Conservation (phyloP, 2,888 invertebrate genomes). For the Dolichomitus sp. region DNA sequence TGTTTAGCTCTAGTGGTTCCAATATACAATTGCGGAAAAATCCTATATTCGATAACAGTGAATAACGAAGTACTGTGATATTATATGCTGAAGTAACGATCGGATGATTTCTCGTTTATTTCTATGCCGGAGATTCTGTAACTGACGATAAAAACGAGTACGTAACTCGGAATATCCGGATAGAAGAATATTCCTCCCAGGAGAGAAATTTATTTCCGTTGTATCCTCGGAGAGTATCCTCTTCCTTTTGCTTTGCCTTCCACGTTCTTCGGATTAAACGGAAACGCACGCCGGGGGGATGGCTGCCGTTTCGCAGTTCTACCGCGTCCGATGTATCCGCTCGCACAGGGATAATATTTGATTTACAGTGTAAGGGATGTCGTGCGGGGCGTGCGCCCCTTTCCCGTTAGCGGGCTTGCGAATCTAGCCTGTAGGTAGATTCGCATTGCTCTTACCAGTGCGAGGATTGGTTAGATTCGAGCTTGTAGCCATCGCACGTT, state of each 20-base stretch:
- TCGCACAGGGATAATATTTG: slow-evolving; percentile 66
- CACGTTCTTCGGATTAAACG: slow-evolving; percentile 62
- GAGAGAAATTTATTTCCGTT: slow-evolving; percentile 68
- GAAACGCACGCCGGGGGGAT: slow-evolving; percentile 43
- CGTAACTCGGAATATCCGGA: slow-evolving; percentile 46
- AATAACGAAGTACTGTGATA: background rate
- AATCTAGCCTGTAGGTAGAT: slow-evolving; percentile 53
- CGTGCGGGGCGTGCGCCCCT: slow-evolving; percentile 55
- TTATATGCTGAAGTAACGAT: slow-evolving; percentile 5
- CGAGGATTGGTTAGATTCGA: slow-evolving; percentile 43
- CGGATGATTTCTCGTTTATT: slow-evolving; percentile 12
- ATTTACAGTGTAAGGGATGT: slow-evolving; percentile 68
- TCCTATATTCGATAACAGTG: background rate
- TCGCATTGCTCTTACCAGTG: slow-evolving; percentile 41
- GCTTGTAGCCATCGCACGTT: slow-evolving; percentile 42
- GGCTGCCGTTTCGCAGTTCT: slow-evolving; percentile 51
- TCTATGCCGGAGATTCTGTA: slow-evolving; percentile 13
- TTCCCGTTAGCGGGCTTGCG: slow-evolving; percentile 42
- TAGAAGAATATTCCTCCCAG: slow-evolving; percentile 60
- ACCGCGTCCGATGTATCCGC: slow-evolving; percentile 44
- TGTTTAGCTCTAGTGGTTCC: background rate
- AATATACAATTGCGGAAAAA: background rate
- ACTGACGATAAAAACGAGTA: slow-evolving; percentile 22
- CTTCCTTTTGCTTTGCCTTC: slow-evolving; percentile 37
- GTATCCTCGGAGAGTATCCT: slow-evolving; percentile 59